Conservation (phyloP, 2,797 vertebrate species). For the Crenichthys baileyi region DNA sequence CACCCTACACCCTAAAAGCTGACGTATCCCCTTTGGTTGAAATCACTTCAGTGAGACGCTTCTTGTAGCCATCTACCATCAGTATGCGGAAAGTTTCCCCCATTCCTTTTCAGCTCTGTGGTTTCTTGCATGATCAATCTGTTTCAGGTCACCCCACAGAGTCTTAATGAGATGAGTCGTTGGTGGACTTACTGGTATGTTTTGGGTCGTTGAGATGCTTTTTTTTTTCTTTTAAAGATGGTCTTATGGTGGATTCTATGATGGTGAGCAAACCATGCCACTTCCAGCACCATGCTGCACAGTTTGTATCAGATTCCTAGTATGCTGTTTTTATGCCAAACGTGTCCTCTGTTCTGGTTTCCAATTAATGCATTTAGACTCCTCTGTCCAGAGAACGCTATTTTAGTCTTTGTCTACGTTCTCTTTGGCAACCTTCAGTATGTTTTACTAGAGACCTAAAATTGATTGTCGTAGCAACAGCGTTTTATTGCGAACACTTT, state of each 20-base stretch:
- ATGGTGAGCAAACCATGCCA: not conserved
- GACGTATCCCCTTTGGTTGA: not conserved
- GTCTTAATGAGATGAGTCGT: not conserved
- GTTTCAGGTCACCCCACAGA: not conserved
- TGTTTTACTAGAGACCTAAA: no score
- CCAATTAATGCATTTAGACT: no score
- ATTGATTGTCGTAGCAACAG: fast-evolving
- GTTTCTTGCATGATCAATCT: no score
- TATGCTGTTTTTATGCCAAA: not conserved
- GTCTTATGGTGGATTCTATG: not conserved
- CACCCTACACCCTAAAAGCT: not conserved
- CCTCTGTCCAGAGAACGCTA: no score
- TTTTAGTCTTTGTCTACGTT: not conserved
- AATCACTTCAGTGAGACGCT: no score
- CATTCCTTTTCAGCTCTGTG: no score
- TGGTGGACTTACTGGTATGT: not conserved
- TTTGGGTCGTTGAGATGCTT: not conserved
- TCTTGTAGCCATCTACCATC: no score
- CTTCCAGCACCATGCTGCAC: not conserved
- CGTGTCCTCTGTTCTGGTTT: not conserved
- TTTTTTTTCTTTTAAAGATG: not conserved
- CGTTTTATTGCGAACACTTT: constrained; percentile 27
- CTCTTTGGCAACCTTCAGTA: not conserved
- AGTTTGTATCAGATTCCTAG: not conserved
- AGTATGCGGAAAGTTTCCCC: no score